Base-by-base conservation (phyloP, 2,797 vertebrate genomes). In the Kryptolebias ocellatus region DNA sequence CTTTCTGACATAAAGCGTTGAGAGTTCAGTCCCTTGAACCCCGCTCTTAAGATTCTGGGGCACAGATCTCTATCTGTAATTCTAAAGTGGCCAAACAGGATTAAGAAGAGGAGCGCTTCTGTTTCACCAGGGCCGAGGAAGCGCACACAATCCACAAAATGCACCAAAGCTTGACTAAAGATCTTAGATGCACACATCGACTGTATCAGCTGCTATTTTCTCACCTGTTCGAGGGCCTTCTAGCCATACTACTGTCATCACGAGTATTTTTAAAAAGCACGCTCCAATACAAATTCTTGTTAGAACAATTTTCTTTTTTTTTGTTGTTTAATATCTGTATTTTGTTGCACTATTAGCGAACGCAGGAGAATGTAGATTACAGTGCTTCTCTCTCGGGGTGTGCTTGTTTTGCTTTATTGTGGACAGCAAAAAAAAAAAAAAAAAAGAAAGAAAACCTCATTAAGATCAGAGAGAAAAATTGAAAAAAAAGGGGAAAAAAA, bases 71-170 rank as follows among this genome's bases (percentile, higher is more conserved):
- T 92, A 94, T 94, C 92, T 92, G 65, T 54, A 67, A 70, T 89
- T 87, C 84, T 89, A 90, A 93, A 93, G 91, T 93, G 93, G 90
- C 93, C 92, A 92, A 94, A 93, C 92, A 93, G 93, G 92, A 93
- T 94, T 93, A 92, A 78, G 70, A 84, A 89, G 87, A 90, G 83
- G 64, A 89, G 83, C 60, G 74, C 88, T 90, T 91, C 84, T 81
- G 78, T 92, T 90, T 92, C 80, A 84, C 76, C 83, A 86, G 72
- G 89, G 90, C 91, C 86, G 82, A 81, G 87, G 83, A 85, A 84
- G 85, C 75, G 51, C 74, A 78, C 79, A 88, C 84, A 81, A 80
- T 87, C 44, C 59, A 60, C 74, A 85, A 37, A 62, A 91, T 87
- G 87, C 81, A 76, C 75, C 80, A 64, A 83, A 89, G 90, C 92